Evolutionary conservation across 2,888 invertebrate species (phyloP), one percentile per base, ranked within the genome.

Genomic region (Ellobium chinense): DNA sequence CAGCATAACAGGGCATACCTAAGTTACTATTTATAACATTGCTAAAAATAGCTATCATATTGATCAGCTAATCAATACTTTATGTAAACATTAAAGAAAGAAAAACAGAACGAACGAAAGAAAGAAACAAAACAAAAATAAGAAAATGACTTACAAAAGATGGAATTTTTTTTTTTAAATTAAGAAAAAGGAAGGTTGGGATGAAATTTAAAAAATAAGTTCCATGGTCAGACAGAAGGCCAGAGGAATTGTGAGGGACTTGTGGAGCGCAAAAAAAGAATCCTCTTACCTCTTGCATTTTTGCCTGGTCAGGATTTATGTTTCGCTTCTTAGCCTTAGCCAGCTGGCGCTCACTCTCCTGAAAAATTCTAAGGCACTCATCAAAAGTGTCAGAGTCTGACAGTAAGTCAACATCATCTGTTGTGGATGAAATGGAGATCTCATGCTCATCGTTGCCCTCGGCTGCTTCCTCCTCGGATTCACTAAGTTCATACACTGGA

Each of bases 281-380:
- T n/a, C 14, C n/a, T 21, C 78, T 70, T 29, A 78, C 78, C 62
- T 78, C 70, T 31, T 21, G 46, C 24, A n/a, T 62, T 62, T 78
- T 78, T 1, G 46, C 21, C 46, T 69, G 37, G 12, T 70, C 54
- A 34, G 62, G 78, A n/a, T 29, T 46, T 24, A 31, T 7, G 2
- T 36, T 83, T 79, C 83, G 78, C 80, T 83, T 84, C 31, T 46
- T 36, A 9, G 83, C 39, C 34, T 12, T 18, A 24, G 79, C 68
- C 36, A 81, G 21, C 4, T 82, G 78, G n/a, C 82, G 56, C 60
- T 81, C 82, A 54, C 82, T 95, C 93, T 97, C 96, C 93, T 97
- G 96, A 93, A 97, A 97, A 88, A 97, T 97, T 93, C 95, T 95
- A 89, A 96, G 95, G 92, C 97, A 97, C 93, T 97, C 97, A 87